These are phyloP conservation scores for Hyaena hyaena DNA, from an alignment of 2,113 vertebrate species.

Conservation along the genomic window DNA sequence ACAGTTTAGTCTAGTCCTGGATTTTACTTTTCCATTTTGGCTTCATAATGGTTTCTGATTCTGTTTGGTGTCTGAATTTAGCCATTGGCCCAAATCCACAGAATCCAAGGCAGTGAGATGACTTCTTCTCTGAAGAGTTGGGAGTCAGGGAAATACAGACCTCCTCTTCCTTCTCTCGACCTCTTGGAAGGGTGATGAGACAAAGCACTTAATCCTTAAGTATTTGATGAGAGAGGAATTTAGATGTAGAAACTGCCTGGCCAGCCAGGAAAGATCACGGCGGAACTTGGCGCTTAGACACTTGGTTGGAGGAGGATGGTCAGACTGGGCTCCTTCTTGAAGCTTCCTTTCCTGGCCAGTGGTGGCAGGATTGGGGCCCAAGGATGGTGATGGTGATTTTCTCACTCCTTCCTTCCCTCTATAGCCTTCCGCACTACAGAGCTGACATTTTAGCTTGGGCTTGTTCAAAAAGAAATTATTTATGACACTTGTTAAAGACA, in stretches of 20 bases:
- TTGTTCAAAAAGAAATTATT: not conserved
- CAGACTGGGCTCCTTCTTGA: not conserved
- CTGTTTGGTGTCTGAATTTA: not conserved
- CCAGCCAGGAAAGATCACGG: not conserved
- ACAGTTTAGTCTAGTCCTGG: not conserved
- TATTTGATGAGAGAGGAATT: not conserved
- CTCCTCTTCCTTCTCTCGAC: not conserved
- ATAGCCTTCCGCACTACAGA: not conserved
- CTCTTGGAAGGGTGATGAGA: not conserved
- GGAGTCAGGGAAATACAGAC: not conserved
- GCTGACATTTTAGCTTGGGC: not conserved
- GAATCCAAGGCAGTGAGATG: not conserved
- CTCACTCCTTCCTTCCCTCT: not conserved
- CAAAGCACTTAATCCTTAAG: not conserved
- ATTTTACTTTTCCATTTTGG: constrained; percentile 40
- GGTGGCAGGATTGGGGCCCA: not conserved
- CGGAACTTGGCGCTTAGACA: not conserved
- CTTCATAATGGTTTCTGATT: not conserved
- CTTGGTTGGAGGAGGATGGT: not conserved
- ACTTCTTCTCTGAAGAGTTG: not conserved
- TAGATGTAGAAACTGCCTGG: not conserved
- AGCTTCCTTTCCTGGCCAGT: not conserved
- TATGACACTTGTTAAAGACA: not conserved
- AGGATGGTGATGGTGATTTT: not conserved
- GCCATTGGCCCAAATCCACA: not conserved